Evolutionary conservation across 2,797 vertebrate genomes (phyloP).

Genomic region (Urocyon cinereoargenteus): DNA sequence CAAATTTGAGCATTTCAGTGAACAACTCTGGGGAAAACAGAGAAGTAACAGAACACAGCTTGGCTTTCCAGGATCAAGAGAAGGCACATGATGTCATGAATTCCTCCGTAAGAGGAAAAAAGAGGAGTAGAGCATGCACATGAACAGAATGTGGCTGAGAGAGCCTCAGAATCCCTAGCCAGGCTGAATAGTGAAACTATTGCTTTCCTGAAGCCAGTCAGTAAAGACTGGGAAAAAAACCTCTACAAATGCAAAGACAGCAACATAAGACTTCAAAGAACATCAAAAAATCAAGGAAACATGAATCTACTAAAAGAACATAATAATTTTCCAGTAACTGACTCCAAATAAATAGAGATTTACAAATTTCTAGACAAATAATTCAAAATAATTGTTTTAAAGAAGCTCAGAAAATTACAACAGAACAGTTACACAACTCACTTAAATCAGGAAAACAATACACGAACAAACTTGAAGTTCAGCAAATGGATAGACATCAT

Average conservation of each 20-base stretch:
- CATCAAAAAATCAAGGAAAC: not conserved
- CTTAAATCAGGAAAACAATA: not conserved
- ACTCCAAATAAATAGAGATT: not conserved
- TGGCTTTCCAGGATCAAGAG: not conserved
- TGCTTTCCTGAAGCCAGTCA: not conserved
- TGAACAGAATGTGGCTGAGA: not conserved
- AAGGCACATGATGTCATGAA: not conserved
- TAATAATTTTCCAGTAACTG: not conserved
- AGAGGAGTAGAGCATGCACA: not conserved
- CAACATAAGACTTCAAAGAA: not conserved
- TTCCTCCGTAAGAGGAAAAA: not conserved
- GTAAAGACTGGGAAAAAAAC: not conserved
- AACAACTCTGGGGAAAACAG: not conserved
- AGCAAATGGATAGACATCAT: not conserved
- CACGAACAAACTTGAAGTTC: not conserved
- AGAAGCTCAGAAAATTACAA: not conserved
- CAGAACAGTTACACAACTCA: not conserved
- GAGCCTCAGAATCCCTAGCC: not conserved
- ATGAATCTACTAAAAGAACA: not conserved
- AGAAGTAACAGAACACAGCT: not conserved
- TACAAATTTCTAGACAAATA: not conserved
- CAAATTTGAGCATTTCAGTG: not conserved
- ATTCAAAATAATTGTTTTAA: not conserved
- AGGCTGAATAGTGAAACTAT: not conserved
- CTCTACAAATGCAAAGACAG: not conserved